Evolutionary conservation across 2,797 vertebrate genomes (phyloP).

Genomic region (Microctenopoma lineatum): DNA sequence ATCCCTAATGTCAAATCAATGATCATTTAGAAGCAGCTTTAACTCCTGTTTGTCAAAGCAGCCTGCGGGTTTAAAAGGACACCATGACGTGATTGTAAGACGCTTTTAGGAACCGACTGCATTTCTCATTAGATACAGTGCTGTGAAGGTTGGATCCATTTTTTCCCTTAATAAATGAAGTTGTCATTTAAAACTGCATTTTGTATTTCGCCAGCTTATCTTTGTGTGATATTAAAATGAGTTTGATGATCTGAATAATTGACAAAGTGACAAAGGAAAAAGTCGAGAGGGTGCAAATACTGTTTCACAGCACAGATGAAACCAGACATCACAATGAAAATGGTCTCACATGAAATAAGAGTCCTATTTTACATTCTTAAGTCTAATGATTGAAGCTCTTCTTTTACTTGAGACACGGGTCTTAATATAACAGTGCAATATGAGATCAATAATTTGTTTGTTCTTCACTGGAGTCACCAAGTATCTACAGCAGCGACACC

Average conservation of each 20-base stretch:
- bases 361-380: background rate
- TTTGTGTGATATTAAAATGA: too few relatives aligned
- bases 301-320: background rate
- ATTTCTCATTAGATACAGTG: conserved; percentile 25
- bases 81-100: conserved; percentile 24
- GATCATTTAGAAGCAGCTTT: conserved; percentile 71
- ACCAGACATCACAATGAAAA: background rate
- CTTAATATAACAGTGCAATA: background rate
- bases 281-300: too few relatives aligned
- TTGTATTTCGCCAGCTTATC: too few relatives aligned
- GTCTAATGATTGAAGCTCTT: background rate
- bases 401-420: background rate
- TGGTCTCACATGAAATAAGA: background rate
- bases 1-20: conserved; percentile 76
- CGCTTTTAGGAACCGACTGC: conserved; percentile 20
- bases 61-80: conserved; percentile 47
- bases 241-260: too few relatives aligned
- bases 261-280: too few relatives aligned
- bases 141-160: too few relatives aligned
- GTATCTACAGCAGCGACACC: conserved; percentile 10
- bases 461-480: conserved; percentile 7
- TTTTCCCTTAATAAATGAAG: too few relatives aligned
- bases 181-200: too few relatives aligned
- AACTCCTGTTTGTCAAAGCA: conserved; percentile 62
- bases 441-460: background rate